phyloP scores from a whole-genome alignment of 1,140 invertebrate species.

The Ceratina australensis region DNA sequence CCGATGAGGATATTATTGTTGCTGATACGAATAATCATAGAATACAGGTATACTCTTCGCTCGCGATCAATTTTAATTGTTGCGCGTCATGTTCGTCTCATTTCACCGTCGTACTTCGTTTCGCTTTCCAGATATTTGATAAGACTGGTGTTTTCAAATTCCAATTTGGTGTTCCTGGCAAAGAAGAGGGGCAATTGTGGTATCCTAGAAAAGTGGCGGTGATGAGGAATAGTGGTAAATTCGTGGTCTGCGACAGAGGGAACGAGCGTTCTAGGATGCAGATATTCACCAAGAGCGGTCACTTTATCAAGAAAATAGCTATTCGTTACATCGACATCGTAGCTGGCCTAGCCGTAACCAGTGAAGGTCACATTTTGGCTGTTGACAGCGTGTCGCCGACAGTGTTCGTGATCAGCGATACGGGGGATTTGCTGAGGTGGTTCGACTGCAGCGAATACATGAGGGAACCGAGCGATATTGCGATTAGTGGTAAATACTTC shows the following conservation, averaged over 20 bases:
- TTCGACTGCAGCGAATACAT: conserved; percentile 98
- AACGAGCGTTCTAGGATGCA: conserved; percentile 98
- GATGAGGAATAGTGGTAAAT: conserved; percentile 91
- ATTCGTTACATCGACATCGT: conserved; percentile 98
- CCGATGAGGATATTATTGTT: conserved; percentile 96
- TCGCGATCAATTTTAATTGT: too few relatives aligned
- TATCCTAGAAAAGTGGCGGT: conserved; percentile 97
- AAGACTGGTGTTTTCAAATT: conserved; percentile 93
- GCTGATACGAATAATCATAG: conserved; percentile 98
- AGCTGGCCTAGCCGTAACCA: conserved; percentile 95
- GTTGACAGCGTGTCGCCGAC: conserved; percentile 98
- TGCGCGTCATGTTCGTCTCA: too few relatives aligned
- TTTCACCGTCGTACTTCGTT: conserved; percentile 16
- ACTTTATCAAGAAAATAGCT: conserved; percentile 95
- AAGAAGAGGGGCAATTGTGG: conserved; percentile 97
- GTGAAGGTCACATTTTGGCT: conserved; percentile 94
- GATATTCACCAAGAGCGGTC: conserved; percentile 93
- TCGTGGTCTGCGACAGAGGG: conserved; percentile 97
- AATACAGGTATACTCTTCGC: conserved; percentile 85
- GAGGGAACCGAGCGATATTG: conserved; percentile 98
- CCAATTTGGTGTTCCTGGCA: conserved; percentile 93
- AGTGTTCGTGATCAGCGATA: conserved; percentile 95
- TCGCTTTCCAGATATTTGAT: conserved; percentile 87
- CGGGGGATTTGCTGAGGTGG: conserved; percentile 94
- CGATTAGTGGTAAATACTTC: conserved; percentile 87